phyloP scores from a whole-genome alignment of 2,888 invertebrate species.

The Drosophila stalkeri region DNA sequence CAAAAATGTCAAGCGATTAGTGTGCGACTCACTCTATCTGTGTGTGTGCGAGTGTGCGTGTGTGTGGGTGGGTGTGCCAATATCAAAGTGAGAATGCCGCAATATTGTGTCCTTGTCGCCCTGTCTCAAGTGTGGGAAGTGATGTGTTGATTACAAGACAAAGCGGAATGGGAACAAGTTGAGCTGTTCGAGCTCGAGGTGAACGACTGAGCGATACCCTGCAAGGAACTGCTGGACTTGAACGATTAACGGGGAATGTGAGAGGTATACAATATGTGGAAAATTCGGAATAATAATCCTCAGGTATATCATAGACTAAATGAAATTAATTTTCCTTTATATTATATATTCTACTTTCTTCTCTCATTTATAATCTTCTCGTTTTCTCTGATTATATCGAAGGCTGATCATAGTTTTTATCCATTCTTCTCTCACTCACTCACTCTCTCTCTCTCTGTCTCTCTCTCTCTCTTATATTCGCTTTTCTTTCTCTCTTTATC shows the following conservation, averaged over 20 bases:
- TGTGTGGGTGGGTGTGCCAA: conserved; percentile 67
- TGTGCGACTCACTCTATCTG: conserved; percentile 18
- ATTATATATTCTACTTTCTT: not conserved
- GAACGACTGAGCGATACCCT: not conserved
- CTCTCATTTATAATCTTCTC: not conserved
- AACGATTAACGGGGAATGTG: not conserved
- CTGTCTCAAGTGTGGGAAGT: conserved; percentile 71
- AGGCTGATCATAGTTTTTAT: not conserved
- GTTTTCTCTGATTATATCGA: not conserved
- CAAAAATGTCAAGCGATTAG: conserved; percentile 54
- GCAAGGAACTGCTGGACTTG: not conserved
- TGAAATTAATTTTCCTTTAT: not conserved
- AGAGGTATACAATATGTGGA: not conserved
- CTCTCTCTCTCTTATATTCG: not conserved
- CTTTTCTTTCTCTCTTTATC: not conserved
- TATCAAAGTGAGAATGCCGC: conserved; percentile 64
- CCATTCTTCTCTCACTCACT: not conserved
- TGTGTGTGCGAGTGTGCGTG: not conserved
- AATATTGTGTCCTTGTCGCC: conserved; percentile 37
- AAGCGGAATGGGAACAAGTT: conserved; percentile 19
- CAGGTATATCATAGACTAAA: not conserved
- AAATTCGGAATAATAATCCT: not conserved
- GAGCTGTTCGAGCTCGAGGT: not conserved
- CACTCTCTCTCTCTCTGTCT: not conserved
- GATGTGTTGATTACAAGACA: conserved; percentile 77